Evolutionary conservation across 2,888 invertebrate species (phyloP).

Genomic region (Orthonevra nobilis): DNA sequence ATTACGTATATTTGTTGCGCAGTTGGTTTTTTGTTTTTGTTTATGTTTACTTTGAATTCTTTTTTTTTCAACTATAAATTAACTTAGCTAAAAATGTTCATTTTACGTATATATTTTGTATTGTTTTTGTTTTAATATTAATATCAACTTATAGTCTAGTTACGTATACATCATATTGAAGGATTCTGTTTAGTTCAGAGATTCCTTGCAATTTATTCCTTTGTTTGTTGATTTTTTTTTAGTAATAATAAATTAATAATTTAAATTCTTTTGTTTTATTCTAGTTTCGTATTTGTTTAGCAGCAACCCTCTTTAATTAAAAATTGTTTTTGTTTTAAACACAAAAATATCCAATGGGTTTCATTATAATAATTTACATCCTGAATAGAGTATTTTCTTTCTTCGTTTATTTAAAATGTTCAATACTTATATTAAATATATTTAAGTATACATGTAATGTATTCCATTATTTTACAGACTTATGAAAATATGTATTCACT

Average conservation of each 20-base stretch:
- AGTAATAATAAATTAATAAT: conserved; percentile 67
- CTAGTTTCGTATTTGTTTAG: conserved; percentile 15
- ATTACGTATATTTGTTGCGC: conserved; percentile 76
- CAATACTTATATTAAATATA: conserved; percentile 68
- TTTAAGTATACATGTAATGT: conserved; percentile 73
- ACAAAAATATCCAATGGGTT: conserved; percentile 59
- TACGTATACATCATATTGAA: conserved; percentile 80
- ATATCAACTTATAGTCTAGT: conserved; percentile 69
- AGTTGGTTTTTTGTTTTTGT: conserved; percentile 47
- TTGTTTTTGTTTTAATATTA: conserved; percentile 63
- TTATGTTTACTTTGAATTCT: conserved; percentile 38
- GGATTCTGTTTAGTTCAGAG: conserved; percentile 72
- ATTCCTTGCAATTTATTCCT: conserved; percentile 63
- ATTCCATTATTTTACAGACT: conserved; percentile 72
- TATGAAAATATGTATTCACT: conserved; percentile 71
- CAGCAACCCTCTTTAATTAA: conserved; percentile 27
- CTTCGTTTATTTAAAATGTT: conserved; percentile 32
- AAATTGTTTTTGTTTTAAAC: conserved; percentile 47
- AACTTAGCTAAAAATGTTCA: conserved; percentile 77
- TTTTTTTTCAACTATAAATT: conserved; percentile 73
- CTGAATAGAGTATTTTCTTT: conserved; percentile 66
- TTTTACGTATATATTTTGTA: conserved; percentile 71
- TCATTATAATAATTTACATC: conserved; percentile 65
- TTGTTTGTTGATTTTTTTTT: too few relatives aligned
- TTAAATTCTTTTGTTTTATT: conserved; percentile 55